Percentiles rank a stretch among this genome's conserved stretches.
phyloP scores from a whole-genome alignment of 1,140 invertebrate species.

The Limonius californicus region DNA sequence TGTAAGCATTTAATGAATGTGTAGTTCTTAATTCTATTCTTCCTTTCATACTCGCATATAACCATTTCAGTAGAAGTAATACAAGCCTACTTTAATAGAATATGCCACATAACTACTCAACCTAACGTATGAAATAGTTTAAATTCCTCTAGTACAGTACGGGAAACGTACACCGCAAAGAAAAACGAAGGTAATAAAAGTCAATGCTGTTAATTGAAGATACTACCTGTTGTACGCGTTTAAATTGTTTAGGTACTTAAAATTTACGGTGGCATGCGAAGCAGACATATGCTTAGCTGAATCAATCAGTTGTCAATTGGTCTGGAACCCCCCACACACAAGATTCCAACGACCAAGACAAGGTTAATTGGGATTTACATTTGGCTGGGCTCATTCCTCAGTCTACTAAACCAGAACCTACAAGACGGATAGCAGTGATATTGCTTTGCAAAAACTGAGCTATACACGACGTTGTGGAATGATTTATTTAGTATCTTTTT shows the following conservation, averaged over 20 bases:
- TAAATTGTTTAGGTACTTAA: neutral
- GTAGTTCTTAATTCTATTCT: no score
- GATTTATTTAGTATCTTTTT: no score
- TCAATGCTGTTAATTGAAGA: conserved; percentile 7
- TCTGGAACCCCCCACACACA: conserved; percentile 34
- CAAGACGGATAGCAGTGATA: neutral
- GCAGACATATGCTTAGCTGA: conserved; percentile 33
- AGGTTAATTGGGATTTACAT: conserved; percentile 45
- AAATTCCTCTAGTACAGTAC: no score
- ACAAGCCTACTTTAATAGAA: no score
- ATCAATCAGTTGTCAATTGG: conserved; percentile 45
- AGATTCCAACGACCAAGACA: conserved; percentile 38
- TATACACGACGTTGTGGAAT: no score
- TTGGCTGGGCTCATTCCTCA: conserved; percentile 33
- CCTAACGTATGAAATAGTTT: no score
- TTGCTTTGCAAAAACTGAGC: no score
- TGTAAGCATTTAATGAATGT: no score
- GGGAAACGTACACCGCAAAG: no score
- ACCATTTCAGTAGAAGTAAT: no score
- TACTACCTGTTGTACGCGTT: conserved; percentile 6
- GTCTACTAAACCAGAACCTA: conserved; percentile 15
- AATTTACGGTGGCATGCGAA: conserved; percentile 30
- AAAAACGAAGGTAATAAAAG: neutral
- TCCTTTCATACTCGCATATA: no score
- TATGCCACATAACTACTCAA: no score